These are phyloP conservation scores for Monarcha castaneiventris DNA, from an alignment of 2,113 vertebrate species.

Conservation along the genomic window DNA sequence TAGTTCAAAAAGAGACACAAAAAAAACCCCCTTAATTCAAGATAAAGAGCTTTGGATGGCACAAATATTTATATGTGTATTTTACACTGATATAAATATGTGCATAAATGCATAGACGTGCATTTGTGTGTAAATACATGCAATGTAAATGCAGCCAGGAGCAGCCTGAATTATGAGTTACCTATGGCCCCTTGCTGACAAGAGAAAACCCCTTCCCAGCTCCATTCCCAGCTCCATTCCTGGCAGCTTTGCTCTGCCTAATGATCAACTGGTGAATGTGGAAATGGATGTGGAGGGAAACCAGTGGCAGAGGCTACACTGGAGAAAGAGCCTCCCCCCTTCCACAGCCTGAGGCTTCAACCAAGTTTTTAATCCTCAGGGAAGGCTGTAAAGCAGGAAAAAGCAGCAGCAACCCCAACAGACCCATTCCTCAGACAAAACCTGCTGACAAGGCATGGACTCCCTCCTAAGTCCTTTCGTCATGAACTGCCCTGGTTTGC, in stretches of 20 bases:
- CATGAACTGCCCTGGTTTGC: neutral
- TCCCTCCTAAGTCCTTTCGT: neutral
- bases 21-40: neutral
- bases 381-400: neutral
- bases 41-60: neutral
- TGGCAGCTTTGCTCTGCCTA: neutral
- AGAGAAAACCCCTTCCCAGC: neutral
- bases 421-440: neutral
- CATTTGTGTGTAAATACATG: neutral
- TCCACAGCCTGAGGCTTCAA: neutral
- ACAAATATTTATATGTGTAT: neutral
- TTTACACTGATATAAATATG: neutral
- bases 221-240: neutral
- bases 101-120: neutral
- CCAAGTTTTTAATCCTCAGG: neutral
- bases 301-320: neutral
- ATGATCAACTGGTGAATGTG: neutral
- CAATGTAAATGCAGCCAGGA: neutral
- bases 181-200: accelerated
- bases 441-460: neutral
- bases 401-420: neutral
- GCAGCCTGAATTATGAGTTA: neutral
- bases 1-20: neutral
- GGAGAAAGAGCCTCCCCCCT: neutral
- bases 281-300: neutral